Evolutionary conservation across 2,113 vertebrate genomes (phyloP), one percentile per base, ranked within the genome.

Genomic region (Gila orcuttii): DNA sequence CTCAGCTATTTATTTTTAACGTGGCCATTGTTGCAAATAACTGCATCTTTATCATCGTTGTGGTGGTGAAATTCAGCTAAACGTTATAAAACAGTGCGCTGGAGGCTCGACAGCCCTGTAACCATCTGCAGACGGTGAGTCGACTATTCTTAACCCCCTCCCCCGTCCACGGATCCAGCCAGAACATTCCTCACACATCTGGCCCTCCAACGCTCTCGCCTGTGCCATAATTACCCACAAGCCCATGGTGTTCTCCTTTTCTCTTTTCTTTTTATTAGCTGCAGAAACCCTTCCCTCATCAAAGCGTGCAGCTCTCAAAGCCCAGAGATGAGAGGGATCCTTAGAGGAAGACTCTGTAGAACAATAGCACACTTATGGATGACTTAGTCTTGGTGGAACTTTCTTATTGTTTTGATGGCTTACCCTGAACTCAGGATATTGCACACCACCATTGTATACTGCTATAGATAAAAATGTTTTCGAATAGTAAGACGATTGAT

Each of bases 141-240:
- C 84, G 50, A 89, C 89, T 93, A 87, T 88, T 91, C 90, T 69
- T 88, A 82, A 69, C 83, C 85, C 89, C 89, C 84, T 81, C 89
- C 73, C 86, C 79, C 13, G 84, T 86, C 89, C 83, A 89, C 90
- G 89, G 92, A 87, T 83, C 68, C 91, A 93, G 93, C 93, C 93
- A 94, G 93, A 91, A 93, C 94, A 95, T 95, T 95, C 94, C 94
- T 93, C 89, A 90, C 92, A 95, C 95, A 95, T 95, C 94, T 96
- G 94, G 95, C 89, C 90, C 83, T 89, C 50, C 75, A 92, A 91
- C 77, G 92, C 90, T 66, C 92, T 89, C 39, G 84, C 45, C 62
- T 86, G 76, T 84, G 88, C 91, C 89, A 86, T 93, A 94, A 94
- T 94, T 94, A 95, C 92, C 93, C 93, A 94, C 93, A 94, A 94